Evolutionary conservation across 2,888 invertebrate genomes (phyloP).

Genomic region (Lacanobia wlatinum): DNA sequence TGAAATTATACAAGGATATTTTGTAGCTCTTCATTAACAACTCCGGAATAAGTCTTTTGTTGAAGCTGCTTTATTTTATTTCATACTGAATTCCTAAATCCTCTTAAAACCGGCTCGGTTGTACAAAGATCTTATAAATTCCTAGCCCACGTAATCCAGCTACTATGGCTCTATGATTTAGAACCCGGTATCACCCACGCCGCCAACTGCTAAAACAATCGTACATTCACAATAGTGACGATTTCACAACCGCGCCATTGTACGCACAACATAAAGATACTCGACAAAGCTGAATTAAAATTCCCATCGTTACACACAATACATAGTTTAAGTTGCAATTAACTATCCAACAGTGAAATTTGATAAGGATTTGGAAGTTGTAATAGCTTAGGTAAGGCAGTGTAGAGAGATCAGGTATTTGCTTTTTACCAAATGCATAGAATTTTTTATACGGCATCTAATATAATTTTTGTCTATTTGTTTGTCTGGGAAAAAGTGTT

Average conservation of each 20-base stretch:
- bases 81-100: neutral
- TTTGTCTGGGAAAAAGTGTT: neutral
- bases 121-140: constrained; percentile 12
- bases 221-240: constrained; percentile 64
- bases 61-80: neutral
- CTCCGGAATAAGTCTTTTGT: neutral
- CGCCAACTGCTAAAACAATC: constrained; percentile 47
- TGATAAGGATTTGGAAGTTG: constrained; percentile 32
- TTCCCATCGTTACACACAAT: constrained; percentile 52
- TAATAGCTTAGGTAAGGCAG: neutral
- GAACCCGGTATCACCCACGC: constrained; percentile 54
- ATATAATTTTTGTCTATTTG: no score
- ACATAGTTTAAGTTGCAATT: constrained; percentile 38
- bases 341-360: constrained; percentile 26
- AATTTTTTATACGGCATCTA: neutral
- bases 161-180: constrained; percentile 13
- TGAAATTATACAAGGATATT: neutral
- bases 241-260: constrained; percentile 73
- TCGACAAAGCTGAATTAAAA: constrained; percentile 41
- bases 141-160: constrained; percentile 30
- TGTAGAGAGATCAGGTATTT: neutral
- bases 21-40: neutral
- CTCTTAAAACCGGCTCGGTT: neutral
- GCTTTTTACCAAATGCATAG: neutral
- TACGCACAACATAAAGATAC: constrained; percentile 52